Base-by-base conservation (phyloP, 2,797 vertebrate genomes). In the Micrastur ruficollis region DNA sequence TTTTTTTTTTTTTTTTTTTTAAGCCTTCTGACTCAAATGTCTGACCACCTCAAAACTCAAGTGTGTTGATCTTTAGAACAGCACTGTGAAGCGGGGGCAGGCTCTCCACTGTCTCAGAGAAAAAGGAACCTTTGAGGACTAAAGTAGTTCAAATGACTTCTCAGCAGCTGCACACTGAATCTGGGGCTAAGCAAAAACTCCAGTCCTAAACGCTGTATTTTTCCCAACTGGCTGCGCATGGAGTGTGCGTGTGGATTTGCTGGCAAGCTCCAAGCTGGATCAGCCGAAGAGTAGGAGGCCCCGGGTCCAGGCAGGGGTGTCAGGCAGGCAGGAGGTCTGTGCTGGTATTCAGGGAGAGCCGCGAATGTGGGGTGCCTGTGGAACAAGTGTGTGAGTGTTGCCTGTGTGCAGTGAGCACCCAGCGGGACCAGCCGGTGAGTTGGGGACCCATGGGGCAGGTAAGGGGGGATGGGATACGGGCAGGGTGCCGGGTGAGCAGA, bases 151-250 rank as follows among this genome's bases (percentile, higher is more conserved):
- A 81, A 86, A 27, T 70, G 36, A 85, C 55, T 87, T 85, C 78
- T 87, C 21, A 42, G 59, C 49, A 82, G 44, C 34, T 3, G 16
- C 63, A 67, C 19, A 19, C 36, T 58, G 15, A 63, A 53, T 40
- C 34, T 80, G 11, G 14, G 13, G 6, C n/a, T 76, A 12, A 89
- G 38, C 11, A 71, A 74, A 89, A 81, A 9, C 52, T 82, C 26
- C 19, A 4, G 36, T 79, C 38, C 32, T 55, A 61, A 85, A 63
- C 29, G 13, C 56, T 1, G 0, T 47, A 27, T 19, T 12, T 65
- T 29, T 34, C 32, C 50, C 34, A 72, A 58, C 8, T 0, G 0
- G 3, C 4, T 11, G 9, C 59, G 38, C 0, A 0, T 5, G 17
- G 5, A 3, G 2, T 6, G 17, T 17, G 11, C 4, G 1, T n/a